A percentile compares a stretch with the other conserved stretches of the same genome.
Evolutionary conservation across 2,797 vertebrate genomes (phyloP).

Genomic region (Lepilemur septentrionalis): DNA sequence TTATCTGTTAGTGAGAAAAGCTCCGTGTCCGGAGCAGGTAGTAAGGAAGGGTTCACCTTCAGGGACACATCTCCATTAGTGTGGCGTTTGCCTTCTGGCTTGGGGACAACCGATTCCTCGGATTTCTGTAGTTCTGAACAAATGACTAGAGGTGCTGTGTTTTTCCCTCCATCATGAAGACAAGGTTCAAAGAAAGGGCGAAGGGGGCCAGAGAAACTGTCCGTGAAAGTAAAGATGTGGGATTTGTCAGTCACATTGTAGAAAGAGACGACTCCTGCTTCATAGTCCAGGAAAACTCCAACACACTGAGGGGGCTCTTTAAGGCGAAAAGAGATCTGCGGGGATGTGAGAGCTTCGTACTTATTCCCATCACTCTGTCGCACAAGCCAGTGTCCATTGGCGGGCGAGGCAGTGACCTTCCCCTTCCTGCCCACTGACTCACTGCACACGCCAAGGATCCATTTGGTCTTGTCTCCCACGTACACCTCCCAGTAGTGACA

Average conservation of each 20-base stretch:
- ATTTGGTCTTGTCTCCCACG: conserved; percentile 79
- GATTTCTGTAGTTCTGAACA: conserved; percentile 70
- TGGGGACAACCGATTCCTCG: conserved; percentile 2
- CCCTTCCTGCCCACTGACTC: conserved; percentile 79
- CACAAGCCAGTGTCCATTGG: conserved; percentile 80
- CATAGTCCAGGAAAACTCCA: conserved; percentile 74
- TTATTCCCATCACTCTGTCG: conserved; percentile 62
- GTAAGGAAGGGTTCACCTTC: conserved; percentile 51
- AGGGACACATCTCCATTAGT: conserved; percentile 67
- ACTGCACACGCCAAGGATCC: conserved; percentile 81
- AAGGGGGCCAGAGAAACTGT: conserved; percentile 76
- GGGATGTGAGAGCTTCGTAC: conserved; percentile 76
- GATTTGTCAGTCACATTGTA: conserved; percentile 63
- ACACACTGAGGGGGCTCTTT: conserved; percentile 61
- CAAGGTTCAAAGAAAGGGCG: conserved; percentile 82
- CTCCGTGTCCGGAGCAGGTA: not conserved
- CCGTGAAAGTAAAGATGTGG: conserved; percentile 78
- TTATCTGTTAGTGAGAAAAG: not conserved
- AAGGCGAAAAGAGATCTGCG: conserved; percentile 64
- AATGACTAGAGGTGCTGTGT: conserved; percentile 81
- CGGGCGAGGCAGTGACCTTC: conserved; percentile 67
- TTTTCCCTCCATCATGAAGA: conserved; percentile 81
- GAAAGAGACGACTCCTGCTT: conserved; percentile 78
- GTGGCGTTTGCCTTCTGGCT: not conserved
- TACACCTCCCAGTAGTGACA: conserved; percentile 82